phyloP scores from a whole-genome alignment of 2,797 vertebrate genomes.

The Bovichtus variegatus region DNA sequence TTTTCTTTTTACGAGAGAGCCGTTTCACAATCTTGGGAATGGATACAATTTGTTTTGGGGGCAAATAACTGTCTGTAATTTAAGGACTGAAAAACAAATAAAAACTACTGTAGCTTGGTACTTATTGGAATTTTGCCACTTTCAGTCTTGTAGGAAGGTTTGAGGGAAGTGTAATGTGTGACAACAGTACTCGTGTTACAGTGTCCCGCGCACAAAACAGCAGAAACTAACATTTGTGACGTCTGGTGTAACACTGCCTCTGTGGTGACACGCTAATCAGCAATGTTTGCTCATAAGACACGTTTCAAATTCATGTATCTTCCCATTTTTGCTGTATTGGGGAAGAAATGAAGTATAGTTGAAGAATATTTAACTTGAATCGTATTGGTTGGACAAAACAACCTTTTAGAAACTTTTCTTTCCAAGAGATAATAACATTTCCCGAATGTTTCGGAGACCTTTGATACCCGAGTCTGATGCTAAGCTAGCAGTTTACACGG shows the following conservation, averaged over 20 bases:
- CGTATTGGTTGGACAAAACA: neutral
- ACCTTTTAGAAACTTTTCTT: neutral
- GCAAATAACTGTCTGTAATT: slow-evolving; percentile 31
- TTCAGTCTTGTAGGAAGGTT: slow-evolving; percentile 5
- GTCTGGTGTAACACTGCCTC: no score
- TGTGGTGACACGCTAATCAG: no score
- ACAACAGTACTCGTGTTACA: neutral
- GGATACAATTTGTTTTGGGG: slow-evolving; percentile 34
- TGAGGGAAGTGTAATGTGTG: slow-evolving; percentile 23
- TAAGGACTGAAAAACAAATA: slow-evolving; percentile 5
- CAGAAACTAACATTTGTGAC: no score
- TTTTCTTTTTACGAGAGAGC: slow-evolving; percentile 31
- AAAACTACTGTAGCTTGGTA: neutral
- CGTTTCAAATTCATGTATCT: no score
- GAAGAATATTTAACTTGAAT: neutral
- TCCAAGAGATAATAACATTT: neutral
- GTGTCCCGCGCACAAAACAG: neutral
- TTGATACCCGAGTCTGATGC: neutral
- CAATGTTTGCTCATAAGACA: no score
- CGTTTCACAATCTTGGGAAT: slow-evolving; percentile 33
- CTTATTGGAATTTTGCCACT: slow-evolving; percentile 7
- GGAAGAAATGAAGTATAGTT: slow-evolving; percentile 4
- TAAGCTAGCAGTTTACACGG: slow-evolving; percentile 32
- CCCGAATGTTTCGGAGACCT: neutral
- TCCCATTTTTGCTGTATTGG: neutral